Base-by-base conservation (phyloP, 2,888 invertebrate species). In the Aelia acuminata region DNA sequence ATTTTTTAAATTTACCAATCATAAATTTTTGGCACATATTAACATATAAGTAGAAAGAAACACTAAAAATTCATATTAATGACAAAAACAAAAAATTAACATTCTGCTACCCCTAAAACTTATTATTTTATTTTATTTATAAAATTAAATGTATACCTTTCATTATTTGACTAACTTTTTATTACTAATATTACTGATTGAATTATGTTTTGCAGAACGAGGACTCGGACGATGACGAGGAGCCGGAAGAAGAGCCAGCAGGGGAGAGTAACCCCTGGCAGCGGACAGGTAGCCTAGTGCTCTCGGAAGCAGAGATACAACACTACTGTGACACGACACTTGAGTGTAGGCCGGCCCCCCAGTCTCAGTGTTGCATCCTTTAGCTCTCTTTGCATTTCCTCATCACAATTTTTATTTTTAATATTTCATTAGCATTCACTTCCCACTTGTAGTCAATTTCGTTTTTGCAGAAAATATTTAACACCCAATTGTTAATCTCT, bases 281-380 rank as follows among this genome's bases (percentile, higher is more conserved):
- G 87, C 91, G 92, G 91, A 92, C 92, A 91, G 92, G 92, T 92
- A 92, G 90, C 89, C 88, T 88, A 84, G 85, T 85, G 87, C 89
- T 89, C 87, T 89, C 89, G 50, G 87, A 89, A 88, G 89, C 90
- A 70, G 96, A 96, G 93, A 96, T 96, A 93, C 96, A 96, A 92
- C 95, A 95, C 93, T 95, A 95, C 93, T 95, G 95, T 93, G 96
- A 96, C 93, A 94, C 95, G 92, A 95, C 96, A 92, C 94, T 96
- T 91, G 96, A 97, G 94, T 96, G 96, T 96, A 95, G 92, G 94
- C 89, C 88, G 84, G 88, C 90, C 88, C 90, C 80, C 80, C 89
- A 87, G 39, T 88, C 89, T 88, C 88, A 90, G 75, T 90, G 89
- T 88, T 90, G 90, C 90, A 90, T 90, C 90, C 89, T 90, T 85